Percentiles rank a stretch among this genome's conserved stretches.
phyloP scores from a whole-genome alignment of 2,888 invertebrate species.

The Branchipolynoe longqiensis region DNA sequence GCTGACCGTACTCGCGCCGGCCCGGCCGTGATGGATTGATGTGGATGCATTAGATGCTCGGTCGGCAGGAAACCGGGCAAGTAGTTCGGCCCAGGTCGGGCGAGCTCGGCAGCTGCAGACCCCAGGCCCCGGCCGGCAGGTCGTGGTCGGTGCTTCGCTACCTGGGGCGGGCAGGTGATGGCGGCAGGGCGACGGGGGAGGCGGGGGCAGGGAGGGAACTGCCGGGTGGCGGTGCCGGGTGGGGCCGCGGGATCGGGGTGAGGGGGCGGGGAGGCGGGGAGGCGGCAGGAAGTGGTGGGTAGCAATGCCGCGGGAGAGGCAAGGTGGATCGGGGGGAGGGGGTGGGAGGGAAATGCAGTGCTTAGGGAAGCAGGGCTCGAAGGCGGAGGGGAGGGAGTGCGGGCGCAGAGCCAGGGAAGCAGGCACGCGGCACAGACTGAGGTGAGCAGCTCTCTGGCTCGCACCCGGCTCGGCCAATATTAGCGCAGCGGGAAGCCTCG shows the following conservation, averaged over 20 bases:
- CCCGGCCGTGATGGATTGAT: constrained; percentile 39
- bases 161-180: too few relatives aligned
- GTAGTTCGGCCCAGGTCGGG: constrained; percentile 1
- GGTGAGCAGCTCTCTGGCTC: constrained; percentile 12
- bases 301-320: not conserved
- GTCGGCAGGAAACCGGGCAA: constrained; percentile 38
- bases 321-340: too few relatives aligned
- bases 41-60: constrained; percentile 51
- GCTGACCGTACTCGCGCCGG: constrained; percentile 34
- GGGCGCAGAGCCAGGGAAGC: not conserved
- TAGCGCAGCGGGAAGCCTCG: constrained; percentile 15
- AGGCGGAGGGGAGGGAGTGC: not conserved
- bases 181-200: too few relatives aligned
- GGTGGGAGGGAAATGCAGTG: too few relatives aligned
- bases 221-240: not conserved
- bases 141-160: too few relatives aligned
- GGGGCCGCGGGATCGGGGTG: too few relatives aligned
- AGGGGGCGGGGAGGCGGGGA: too few relatives aligned
- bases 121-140: too few relatives aligned
- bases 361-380: not conserved
- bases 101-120: not conserved
- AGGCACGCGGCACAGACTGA: too few relatives aligned
- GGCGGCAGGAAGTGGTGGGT: too few relatives aligned
- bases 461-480: constrained; percentile 30
- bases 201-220: too few relatives aligned